A percentile compares a stretch with the other conserved stretches of the same genome.
Conservation (phyloP, 2,888 invertebrate genomes). For the Agrochola circellaris region DNA sequence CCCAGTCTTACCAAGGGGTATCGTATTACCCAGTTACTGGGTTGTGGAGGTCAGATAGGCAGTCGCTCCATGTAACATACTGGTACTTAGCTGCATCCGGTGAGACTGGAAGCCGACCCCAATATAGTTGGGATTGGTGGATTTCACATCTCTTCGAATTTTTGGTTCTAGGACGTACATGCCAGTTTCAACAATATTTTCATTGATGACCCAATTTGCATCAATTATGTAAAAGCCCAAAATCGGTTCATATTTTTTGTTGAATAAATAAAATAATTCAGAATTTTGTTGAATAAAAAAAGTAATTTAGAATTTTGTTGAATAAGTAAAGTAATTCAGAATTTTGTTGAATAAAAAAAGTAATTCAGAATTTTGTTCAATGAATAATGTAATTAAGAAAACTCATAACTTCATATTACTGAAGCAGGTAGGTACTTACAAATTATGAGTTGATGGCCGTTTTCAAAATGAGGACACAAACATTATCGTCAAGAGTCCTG, state of each 20-base stretch:
- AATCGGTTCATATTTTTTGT: background rate
- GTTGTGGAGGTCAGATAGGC: too few species aligned
- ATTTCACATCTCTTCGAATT: background rate
- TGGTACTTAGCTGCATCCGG: too few species aligned
- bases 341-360: background rate
- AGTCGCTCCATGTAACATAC: too few species aligned
- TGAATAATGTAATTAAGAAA: background rate
- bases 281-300: background rate
- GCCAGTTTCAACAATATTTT: background rate
- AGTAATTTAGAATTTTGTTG: too few species aligned
- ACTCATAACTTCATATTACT: constrained; percentile 16
- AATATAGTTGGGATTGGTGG: too few species aligned
- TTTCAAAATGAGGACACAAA: constrained; percentile 40
- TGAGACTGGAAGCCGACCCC: too few species aligned
- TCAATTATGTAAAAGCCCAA: background rate
- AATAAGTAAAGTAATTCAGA: background rate
- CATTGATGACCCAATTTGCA: background rate
- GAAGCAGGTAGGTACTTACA: constrained; percentile 1
- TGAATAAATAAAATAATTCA: too few species aligned
- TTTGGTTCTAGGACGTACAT: background rate
- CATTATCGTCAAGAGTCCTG: constrained; percentile 29
- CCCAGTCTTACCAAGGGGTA: too few species aligned
- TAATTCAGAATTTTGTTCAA: too few species aligned
- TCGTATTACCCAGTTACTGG: too few species aligned
- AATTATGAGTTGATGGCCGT: constrained; percentile 13